A percentile compares a stretch with the other conserved stretches of the same genome.
Evolutionary conservation across 2,113 vertebrate species (phyloP).

Genomic region (Galeopterus variegatus): DNA sequence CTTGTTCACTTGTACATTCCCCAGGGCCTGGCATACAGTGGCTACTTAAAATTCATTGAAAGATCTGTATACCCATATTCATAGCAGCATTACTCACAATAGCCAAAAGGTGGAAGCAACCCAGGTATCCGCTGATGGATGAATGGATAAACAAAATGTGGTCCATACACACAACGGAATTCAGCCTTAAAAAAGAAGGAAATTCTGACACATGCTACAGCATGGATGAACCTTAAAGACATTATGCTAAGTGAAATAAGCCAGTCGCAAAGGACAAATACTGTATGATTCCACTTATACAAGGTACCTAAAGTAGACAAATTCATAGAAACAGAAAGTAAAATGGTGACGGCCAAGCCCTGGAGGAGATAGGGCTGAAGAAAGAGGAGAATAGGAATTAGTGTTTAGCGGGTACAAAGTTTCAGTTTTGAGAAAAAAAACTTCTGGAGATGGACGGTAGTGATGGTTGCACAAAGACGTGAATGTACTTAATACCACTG

Average conservation of each 20-base stretch:
- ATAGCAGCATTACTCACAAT: background rate
- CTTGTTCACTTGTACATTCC: background rate
- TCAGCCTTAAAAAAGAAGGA: conserved; percentile 38
- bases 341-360: background rate
- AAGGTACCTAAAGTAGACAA: background rate
- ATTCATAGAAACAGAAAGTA: conserved; percentile 13
- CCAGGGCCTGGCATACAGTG: background rate
- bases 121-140: background rate
- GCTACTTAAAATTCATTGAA: background rate
- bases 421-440: conserved; percentile 49
- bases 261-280: background rate
- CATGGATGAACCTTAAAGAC: background rate
- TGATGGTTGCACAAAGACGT: background rate
- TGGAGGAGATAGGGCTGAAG: background rate
- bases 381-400: background rate
- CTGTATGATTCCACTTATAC: background rate
- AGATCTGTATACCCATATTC: background rate
- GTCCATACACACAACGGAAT: background rate
- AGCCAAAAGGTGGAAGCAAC: conserved; percentile 15
- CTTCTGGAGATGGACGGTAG: background rate
- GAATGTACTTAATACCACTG: background rate
- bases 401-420: background rate
- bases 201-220: background rate
- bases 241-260: background rate
- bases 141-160: background rate